Evolutionary conservation across 2,113 vertebrate genomes (phyloP), one percentile per base, ranked within the genome.

Genomic region (Corythornis vintsioides): DNA sequence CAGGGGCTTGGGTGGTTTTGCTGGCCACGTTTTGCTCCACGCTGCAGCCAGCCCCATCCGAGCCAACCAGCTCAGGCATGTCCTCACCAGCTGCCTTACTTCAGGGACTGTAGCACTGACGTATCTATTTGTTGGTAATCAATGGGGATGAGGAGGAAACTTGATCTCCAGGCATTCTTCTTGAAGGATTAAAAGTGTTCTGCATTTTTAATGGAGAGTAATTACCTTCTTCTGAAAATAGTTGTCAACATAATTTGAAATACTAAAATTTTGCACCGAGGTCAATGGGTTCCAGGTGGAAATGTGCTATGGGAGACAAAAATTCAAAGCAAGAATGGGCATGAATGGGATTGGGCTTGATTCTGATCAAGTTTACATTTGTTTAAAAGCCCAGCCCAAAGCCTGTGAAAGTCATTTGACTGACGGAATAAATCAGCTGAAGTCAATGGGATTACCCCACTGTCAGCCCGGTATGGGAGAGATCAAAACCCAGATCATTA

Each of bases 311-410:
- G 67, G 75, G 52, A 93, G 48, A 66, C 72, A 96, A 92, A 72
- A 65, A 92, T 74, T 93, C 91, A 38, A 77, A 95, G 94, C 92
- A 96, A 93, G 92, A 96, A 93, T 45, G 76, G 89, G 89, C 95
- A 93, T 88, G 92, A 92, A 83, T 91, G 61, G 28, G 79, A 91
- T 91, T 42, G 26, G 87, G 79, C 85, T 96, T 86, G 89, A 74
- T 92, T 91, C 86, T 96, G 96, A 94, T 96, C 92, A 61, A 91
- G 94, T 95, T 95, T 89, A 89, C 89, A 83, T 95, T 87, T 77
- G 87, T 93, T 93, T 78, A 42, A 93, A 92, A 67, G 94, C 94
- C 64, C 88, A 91, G 83, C 88, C 92, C 89, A 61, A 81, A 74
- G 75, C 80, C 59, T 84, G 90, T 84, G 90, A 83, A 92, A 92